These are phyloP conservation scores for Drosophila novamexicana DNA, from an alignment of 1,140 invertebrate genomes.

Conservation along the genomic window DNA sequence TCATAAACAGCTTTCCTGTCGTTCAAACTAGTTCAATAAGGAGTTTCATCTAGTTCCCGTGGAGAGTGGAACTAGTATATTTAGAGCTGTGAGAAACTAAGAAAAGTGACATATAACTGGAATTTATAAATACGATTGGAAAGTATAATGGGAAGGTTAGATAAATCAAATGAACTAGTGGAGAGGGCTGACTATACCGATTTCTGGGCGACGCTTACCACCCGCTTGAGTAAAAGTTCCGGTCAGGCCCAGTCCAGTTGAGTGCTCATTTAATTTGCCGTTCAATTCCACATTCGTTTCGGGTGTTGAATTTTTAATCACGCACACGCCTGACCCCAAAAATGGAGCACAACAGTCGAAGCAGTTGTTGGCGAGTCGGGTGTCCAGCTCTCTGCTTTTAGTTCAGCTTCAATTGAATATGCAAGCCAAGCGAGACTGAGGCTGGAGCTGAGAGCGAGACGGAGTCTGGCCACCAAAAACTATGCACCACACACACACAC, in stretches of 20 bases:
- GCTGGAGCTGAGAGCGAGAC: constrained; percentile 14
- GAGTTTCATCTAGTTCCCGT: no score
- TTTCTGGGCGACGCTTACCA: no score
- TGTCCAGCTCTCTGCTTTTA: background rate
- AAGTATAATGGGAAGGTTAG: constrained; percentile 32
- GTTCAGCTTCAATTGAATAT: constrained; percentile 58
- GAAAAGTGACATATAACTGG: background rate
- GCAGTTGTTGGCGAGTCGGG: background rate
- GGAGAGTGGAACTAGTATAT: no score
- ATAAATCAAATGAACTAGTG: constrained; percentile 12
- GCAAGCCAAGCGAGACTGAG: constrained; percentile 58
- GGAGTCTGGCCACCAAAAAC: constrained; percentile 42
- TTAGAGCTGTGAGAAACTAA: no score
- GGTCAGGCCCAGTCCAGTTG: constrained; percentile 21
- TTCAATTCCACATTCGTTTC: constrained; percentile 81
- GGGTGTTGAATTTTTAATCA: constrained; percentile 82
- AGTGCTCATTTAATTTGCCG: constrained; percentile 70
- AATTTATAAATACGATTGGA: constrained; percentile 25
- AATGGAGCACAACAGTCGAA: constrained; percentile 9
- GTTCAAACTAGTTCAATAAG: no score
- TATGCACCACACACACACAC: constrained; percentile 39
- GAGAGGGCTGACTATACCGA: no score
- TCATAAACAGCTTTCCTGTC: no score
- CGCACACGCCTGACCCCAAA: constrained; percentile 62
- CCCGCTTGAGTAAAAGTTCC: background rate